These are phyloP conservation scores for Perca fluviatilis DNA, from an alignment of 2,113 vertebrate species.

Conservation along the genomic window DNA sequence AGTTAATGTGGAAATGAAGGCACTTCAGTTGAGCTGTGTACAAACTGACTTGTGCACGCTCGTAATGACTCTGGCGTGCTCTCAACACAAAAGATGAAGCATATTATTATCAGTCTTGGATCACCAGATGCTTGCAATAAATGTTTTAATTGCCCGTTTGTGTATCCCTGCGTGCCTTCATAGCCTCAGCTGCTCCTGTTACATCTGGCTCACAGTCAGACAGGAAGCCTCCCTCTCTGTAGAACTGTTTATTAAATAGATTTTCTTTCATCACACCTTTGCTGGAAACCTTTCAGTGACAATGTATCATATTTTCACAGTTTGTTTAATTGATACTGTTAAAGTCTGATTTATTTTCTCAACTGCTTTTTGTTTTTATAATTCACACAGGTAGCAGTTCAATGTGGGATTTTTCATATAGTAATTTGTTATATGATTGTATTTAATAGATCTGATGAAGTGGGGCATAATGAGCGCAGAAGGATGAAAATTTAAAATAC, in stretches of 20 bases:
- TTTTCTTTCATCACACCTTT: conserved; percentile 14
- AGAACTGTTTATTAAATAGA: neutral
- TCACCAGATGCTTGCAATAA: conserved; percentile 51
- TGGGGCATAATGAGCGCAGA: conserved; percentile 5
- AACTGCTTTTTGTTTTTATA: neutral
- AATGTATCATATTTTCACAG: neutral
- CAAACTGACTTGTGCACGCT: neutral
- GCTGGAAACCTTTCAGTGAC: neutral
- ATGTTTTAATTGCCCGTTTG: conserved; percentile 48
- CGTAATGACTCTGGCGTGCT: conserved; percentile 10
- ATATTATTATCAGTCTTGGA: conserved; percentile 32
- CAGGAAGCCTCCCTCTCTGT: conserved; percentile 7
- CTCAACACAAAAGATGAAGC: conserved; percentile 36
- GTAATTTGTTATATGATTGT: neutral
- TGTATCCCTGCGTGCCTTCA: conserved; percentile 15
- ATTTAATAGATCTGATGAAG: neutral
- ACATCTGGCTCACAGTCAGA: conserved; percentile 32
- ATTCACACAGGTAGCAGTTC: neutral
- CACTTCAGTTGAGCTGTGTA: conserved; percentile 18
- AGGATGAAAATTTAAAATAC: conserved; percentile 30
- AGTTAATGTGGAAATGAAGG: conserved; percentile 29
- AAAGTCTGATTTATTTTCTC: neutral
- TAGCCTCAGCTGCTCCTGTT: conserved; percentile 29
- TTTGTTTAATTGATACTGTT: conserved; percentile 1
- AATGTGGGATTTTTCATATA: neutral